Percentiles rank a stretch among this genome's conserved stretches.
Conservation (phyloP, 30 jellyfish, hydroid and myxozoan species). For the Clytia hemisphaerica region DNA sequence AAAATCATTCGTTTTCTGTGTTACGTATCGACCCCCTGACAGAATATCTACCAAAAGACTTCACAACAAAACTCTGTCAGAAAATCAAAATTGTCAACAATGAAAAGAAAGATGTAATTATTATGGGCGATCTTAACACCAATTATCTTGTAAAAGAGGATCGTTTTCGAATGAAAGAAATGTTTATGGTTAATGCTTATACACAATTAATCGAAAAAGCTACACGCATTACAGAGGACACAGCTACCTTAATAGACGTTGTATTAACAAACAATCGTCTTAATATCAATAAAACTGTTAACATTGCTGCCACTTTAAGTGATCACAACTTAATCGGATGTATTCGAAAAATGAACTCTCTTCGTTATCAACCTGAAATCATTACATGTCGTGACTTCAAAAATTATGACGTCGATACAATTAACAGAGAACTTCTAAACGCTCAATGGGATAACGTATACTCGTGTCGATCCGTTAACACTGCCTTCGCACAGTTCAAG, state of each 20-base stretch:
- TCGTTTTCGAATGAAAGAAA: slow-evolving; percentile 31
- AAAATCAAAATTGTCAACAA: slow-evolving; percentile 34
- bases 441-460: not conserved
- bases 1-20: slow-evolving; percentile 43
- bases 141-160: slow-evolving; percentile 40
- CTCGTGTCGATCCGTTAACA: slow-evolving; percentile 25
- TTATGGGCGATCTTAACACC: slow-evolving; percentile 50
- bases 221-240: slow-evolving; percentile 44
- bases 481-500: slow-evolving; percentile 21
- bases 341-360: slow-evolving; percentile 27
- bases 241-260: slow-evolving; percentile 45
- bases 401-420: not conserved
- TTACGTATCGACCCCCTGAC: slow-evolving; percentile 54
- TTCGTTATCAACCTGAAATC: slow-evolving; percentile 12
- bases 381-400: slow-evolving; percentile 22
- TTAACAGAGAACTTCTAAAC: not conserved
- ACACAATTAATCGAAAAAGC: slow-evolving; percentile 43
- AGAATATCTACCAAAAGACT: slow-evolving; percentile 46
- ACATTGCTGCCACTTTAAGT: slow-evolving; percentile 32
- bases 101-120: slow-evolving; percentile 35
- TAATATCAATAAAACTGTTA: slow-evolving; percentile 27
- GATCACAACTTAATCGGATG: slow-evolving; percentile 43
- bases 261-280: slow-evolving; percentile 34
- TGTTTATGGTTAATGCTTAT: slow-evolving; percentile 21
- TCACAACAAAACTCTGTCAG: slow-evolving; percentile 25